phyloP scores from a whole-genome alignment of 2,113 vertebrate genomes.

The Aegotheles bennettii region DNA sequence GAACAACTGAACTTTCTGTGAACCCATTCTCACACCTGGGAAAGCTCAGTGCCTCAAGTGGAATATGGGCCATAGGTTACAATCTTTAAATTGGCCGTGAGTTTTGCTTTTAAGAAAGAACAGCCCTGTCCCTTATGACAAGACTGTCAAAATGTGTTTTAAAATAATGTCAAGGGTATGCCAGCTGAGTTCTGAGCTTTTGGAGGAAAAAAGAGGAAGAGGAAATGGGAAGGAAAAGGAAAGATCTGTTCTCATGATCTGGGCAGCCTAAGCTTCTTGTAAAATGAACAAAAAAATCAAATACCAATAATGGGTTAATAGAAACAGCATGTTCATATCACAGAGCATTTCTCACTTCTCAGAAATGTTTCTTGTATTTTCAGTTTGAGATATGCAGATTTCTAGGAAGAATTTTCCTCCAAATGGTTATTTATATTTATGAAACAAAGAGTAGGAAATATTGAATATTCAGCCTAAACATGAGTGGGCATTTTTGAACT shows the following conservation, averaged over 20 bases:
- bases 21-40: neutral
- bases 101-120: neutral
- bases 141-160: neutral
- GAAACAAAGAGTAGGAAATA: neutral
- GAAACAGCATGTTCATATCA: neutral
- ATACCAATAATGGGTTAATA: slow-evolving; percentile 1
- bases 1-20: slow-evolving; percentile 45
- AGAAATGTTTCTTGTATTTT: neutral
- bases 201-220: neutral
- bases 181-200: neutral
- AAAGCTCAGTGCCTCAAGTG: neutral
- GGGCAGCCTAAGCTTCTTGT: neutral
- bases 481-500: slow-evolving; percentile 62
- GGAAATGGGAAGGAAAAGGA: neutral
- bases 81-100: neutral
- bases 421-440: neutral
- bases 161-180: neutral
- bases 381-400: neutral
- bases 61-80: neutral
- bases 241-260: neutral
- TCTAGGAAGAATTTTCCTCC: neutral
- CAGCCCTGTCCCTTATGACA: neutral
- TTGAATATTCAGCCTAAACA: slow-evolving; percentile 26
- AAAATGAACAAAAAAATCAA: neutral
- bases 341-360: neutral